Evolutionary conservation across 1,140 invertebrate species (phyloP).

Genomic region (Microplitis demolitor): DNA sequence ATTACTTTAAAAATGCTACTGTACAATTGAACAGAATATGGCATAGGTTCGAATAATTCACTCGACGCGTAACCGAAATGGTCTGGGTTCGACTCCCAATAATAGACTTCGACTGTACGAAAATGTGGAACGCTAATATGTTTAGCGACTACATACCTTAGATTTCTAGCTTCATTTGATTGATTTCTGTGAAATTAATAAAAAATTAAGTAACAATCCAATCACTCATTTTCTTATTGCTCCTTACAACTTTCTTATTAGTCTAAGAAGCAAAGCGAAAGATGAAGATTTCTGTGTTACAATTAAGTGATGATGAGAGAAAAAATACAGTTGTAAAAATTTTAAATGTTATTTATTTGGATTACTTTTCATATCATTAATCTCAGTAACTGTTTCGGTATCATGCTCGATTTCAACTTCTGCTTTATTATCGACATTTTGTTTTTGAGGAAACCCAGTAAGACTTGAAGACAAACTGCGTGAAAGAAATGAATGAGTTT

Average conservation of each 20-base stretch:
- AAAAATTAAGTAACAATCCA: not conserved
- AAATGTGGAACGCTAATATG: no score
- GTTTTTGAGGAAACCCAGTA: not conserved
- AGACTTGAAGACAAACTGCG: conserved; percentile 9
- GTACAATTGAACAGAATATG: no score
- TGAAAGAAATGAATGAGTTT: conserved; percentile 22
- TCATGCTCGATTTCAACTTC: not conserved
- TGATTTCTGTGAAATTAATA: not conserved
- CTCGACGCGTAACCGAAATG: no score
- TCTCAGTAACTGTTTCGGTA: not conserved
- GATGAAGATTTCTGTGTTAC: conserved; percentile 14
- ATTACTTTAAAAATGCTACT: no score
- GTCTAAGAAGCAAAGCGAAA: conserved; percentile 1
- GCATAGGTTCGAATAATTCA: no score
- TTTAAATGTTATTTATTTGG: not conserved
- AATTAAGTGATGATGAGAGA: conserved; percentile 6
- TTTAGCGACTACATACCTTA: not conserved
- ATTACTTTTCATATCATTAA: not conserved
- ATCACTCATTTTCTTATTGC: not conserved
- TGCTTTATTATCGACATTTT: not conserved
- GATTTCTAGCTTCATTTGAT: not conserved
- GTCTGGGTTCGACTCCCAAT: no score
- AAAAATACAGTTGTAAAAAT: not conserved
- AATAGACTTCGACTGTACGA: no score
- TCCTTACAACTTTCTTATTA: not conserved